phyloP scores from a whole-genome alignment of 2,113 vertebrate species.

The Strigops habroptila region DNA sequence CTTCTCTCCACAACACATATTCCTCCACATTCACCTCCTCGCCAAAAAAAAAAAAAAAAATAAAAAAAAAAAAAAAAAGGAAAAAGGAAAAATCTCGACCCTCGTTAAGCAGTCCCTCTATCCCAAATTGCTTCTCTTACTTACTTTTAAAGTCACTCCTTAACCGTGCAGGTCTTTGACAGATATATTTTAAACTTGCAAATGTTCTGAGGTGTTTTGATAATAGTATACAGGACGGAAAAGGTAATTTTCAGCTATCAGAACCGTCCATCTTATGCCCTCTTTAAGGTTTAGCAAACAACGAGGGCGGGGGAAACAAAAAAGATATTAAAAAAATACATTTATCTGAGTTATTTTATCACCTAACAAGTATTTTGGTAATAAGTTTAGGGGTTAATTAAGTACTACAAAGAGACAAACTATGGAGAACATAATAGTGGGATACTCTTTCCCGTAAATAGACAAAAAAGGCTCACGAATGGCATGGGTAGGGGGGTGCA shows the following conservation, averaged over 20 bases:
- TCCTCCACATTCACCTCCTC: too few species aligned
- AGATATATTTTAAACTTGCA: neutral
- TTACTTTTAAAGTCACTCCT: neutral
- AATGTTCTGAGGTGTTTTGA: neutral
- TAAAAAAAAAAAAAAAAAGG: too few species aligned
- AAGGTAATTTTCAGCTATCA: neutral
- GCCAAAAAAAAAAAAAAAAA: too few species aligned
- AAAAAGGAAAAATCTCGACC: neutral
- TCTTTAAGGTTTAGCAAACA: neutral
- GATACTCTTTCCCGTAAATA: neutral
- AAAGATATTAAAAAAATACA: too few species aligned
- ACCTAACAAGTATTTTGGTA: neutral
- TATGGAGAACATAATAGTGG: neutral
- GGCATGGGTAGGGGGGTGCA: neutral
- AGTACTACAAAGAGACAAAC: neutral
- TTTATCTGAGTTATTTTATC: neutral
- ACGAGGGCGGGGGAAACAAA: too few species aligned
- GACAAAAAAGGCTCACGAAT: accelerated
- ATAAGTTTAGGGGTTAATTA: neutral
- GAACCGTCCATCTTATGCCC: neutral
- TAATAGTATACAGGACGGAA: neutral
- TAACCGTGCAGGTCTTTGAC: neutral
- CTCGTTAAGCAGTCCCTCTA: neutral
- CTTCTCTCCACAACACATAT: too few species aligned
- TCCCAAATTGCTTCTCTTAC: neutral